Evolutionary conservation across 2,888 invertebrate species (phyloP), one percentile per base, ranked within the genome.

Genomic region (Choreutis nemorana): DNA sequence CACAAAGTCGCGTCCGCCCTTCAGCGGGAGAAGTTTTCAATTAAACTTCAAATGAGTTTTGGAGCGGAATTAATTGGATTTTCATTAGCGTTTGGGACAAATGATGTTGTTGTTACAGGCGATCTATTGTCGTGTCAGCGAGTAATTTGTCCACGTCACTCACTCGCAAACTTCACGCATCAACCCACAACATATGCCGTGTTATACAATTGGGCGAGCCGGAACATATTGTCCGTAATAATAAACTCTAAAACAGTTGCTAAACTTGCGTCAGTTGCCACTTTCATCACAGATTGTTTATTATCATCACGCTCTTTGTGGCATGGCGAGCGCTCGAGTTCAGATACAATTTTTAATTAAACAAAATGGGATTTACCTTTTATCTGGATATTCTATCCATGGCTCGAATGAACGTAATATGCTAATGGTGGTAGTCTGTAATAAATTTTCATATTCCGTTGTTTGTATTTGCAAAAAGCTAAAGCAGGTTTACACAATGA

Each of bases 41-140:
- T 75, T 77, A 73, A 77, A 77, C 71, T 77, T 75, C 62, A 55
- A 73, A 75, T 72, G 75, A 75, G 75, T 77, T 75, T 72, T 58
- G 64, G 62, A 66, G 57, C 60, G 47, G 59, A 70, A 75, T 77
- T 77, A 77, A 77, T 77, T 72, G 72, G 71, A 68, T 72, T 75
- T 77, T 73, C 75, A 77, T 75, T 73, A 77, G 70, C 62, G 68
- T 62, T 68, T 58, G 66, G 65, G 57, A 70, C 71, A 66, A 73
- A 77, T 72, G 67, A 75, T 70, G 73, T 67, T 72, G 40, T 40
- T 31, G 72, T 72, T 67, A 62, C 67, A 62, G 53, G 49, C 61
- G 58, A 66, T 66, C 68, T 62, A 67, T 70, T 71, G 66, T 68
- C 58, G 50, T 45, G 53, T 37, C 41, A 47, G 42, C 40, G 46